Evolutionary conservation across 2,113 vertebrate species (phyloP).

Genomic region (Tylochromis polylepis): DNA sequence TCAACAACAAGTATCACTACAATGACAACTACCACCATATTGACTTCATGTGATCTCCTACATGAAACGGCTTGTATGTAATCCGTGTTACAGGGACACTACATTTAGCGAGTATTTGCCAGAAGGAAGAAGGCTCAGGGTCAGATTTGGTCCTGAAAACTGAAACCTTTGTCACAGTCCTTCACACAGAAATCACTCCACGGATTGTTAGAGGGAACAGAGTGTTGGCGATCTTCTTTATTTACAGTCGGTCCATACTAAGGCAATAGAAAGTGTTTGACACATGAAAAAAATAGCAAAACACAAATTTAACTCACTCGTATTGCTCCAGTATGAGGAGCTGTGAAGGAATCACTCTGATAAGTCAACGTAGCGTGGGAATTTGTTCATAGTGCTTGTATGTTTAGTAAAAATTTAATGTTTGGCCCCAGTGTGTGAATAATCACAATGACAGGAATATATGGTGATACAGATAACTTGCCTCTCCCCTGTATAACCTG

Average conservation of each 20-base stretch:
- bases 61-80: background rate
- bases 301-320: background rate
- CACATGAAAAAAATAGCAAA: background rate
- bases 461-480: background rate
- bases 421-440: background rate
- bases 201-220: background rate
- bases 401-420: background rate
- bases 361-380: background rate
- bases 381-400: background rate
- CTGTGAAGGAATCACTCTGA: background rate
- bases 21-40: background rate
- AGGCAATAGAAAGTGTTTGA: background rate
- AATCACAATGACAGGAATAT: background rate
- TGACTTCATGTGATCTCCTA: background rate
- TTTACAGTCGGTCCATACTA: background rate
- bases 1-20: background rate
- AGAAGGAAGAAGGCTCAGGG: background rate
- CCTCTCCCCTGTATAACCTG: background rate
- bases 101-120: background rate
- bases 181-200: background rate
- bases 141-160: fast-evolving
- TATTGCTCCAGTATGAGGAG: background rate
- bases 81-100: background rate
- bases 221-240: background rate
- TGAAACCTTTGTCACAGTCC: background rate